Percentiles rank a stretch among this genome's conserved stretches.
phyloP scores from a whole-genome alignment of 2,113 vertebrate genomes.

The Pachycephala philippinensis region DNA sequence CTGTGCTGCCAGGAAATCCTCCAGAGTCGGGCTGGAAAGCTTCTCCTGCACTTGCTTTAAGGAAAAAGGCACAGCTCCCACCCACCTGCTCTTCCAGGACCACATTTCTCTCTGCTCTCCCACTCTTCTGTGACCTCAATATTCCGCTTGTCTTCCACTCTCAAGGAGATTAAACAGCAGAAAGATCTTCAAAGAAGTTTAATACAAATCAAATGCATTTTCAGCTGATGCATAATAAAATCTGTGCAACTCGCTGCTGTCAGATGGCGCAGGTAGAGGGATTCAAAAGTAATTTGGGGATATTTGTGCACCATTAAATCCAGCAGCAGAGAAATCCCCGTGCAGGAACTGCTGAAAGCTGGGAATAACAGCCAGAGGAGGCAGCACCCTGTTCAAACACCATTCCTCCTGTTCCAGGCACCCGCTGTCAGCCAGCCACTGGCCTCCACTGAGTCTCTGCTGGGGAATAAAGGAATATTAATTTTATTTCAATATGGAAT shows the following conservation, averaged over 20 bases:
- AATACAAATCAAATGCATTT: neutral
- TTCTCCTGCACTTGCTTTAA: neutral
- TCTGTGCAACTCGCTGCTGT: neutral
- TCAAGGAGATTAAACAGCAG: neutral
- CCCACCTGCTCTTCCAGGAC: neutral
- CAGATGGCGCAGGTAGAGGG: neutral
- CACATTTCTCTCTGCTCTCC: neutral
- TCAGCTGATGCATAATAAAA: neutral
- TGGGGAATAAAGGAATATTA: rapidly evolving
- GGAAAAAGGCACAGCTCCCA: neutral
- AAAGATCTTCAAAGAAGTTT: neutral
- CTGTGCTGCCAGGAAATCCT: neutral
- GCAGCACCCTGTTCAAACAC: rapidly evolving
- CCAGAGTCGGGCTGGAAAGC: neutral
- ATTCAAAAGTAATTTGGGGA: neutral
- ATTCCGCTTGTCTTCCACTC: neutral
- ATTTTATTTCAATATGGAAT: neutral
- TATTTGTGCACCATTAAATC: neutral
- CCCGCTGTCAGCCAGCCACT: neutral
- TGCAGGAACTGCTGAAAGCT: neutral
- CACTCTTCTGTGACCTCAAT: neutral
- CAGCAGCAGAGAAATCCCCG: neutral
- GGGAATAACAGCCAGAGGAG: neutral
- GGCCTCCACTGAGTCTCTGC: rapidly evolving
- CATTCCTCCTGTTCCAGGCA: rapidly evolving